Conservation (phyloP, 2,888 invertebrate genomes). For the Pseudeuparius sepicola region DNA sequence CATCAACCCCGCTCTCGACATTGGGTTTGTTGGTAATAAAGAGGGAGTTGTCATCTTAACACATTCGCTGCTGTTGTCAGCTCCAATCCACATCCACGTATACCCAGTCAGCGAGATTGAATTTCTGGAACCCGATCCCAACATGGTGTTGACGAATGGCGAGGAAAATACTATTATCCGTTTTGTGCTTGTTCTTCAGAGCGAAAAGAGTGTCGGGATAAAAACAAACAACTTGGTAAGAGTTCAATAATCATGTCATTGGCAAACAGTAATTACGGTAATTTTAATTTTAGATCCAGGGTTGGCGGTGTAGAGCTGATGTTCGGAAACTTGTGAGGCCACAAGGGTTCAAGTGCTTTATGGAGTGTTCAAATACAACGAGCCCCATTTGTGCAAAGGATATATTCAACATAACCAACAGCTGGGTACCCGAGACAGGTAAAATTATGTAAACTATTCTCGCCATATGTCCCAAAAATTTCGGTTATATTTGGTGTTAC, state of each 20-base stretch:
- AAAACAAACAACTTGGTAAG: slow-evolving; percentile 35
- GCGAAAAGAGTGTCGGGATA: slow-evolving; percentile 26
- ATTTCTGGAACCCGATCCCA: slow-evolving; percentile 25
- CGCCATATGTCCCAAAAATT: slow-evolving; percentile 3
- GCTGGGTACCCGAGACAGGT: slow-evolving; percentile 36
- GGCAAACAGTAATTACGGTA: too few relatives aligned
- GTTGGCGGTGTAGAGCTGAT: slow-evolving; percentile 31
- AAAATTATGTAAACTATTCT: slow-evolving; percentile 10
- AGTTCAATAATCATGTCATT: slow-evolving; percentile 2
- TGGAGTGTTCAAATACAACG: slow-evolving; percentile 32
- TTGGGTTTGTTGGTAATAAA: slow-evolving; percentile 34
- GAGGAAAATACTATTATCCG: slow-evolving; percentile 22
- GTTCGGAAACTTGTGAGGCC: slow-evolving; percentile 26
- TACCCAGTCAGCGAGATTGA: slow-evolving; percentile 30
- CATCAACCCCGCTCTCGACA: slow-evolving; percentile 34
- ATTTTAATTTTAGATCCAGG: slow-evolving; percentile 30
- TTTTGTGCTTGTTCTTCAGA: slow-evolving; percentile 31
- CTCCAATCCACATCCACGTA: slow-evolving; percentile 32
- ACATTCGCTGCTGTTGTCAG: slow-evolving; percentile 33
- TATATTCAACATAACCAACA: slow-evolving; percentile 35
- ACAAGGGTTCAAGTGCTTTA: slow-evolving; percentile 35
- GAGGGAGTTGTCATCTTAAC: slow-evolving; percentile 32
- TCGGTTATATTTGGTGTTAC: slow-evolving; percentile 2
- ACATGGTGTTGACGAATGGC: slow-evolving; percentile 31
- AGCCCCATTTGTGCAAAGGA: slow-evolving; percentile 26